Percentiles rank a stretch among this genome's conserved stretches.
These are phyloP conservation scores for Andrena bucephala DNA, from an alignment of 2,888 invertebrate genomes.

Conservation along the genomic window DNA sequence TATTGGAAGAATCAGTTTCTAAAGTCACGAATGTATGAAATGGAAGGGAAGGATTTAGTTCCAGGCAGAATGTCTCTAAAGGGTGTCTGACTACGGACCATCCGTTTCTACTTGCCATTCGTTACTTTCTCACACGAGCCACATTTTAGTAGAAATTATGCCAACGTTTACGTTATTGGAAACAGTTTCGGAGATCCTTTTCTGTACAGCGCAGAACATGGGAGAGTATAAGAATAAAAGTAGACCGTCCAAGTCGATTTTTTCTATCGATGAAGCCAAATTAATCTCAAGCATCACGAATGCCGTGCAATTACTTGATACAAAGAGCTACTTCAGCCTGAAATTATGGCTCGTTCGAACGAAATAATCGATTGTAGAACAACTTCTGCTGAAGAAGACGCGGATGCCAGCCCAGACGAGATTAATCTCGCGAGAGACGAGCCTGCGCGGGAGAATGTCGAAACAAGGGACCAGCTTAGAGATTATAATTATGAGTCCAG, in stretches of 20 bases:
- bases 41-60: not conserved
- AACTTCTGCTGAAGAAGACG: no score
- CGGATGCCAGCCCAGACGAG: not conserved
- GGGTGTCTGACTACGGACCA: not conserved
- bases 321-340: no score
- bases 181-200: not conserved
- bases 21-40: no score
- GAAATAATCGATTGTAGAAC: no score
- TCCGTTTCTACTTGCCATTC: no score
- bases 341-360: no score
- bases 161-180: not conserved
- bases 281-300: no score
- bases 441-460: not conserved
- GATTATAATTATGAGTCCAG: constrained; percentile 43
- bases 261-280: no score
- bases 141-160: not conserved
- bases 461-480: constrained; percentile 7
- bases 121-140: no score
- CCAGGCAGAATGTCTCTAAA: not conserved
- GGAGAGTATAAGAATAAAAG: not conserved
- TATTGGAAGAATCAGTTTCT: no score
- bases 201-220: not conserved
- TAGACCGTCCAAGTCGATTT: not conserved
- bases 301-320: no score
- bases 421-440: constrained; percentile 16